A percentile compares a stretch with the other conserved stretches of the same genome.
These are phyloP conservation scores for Brachionus koreanus DNA, from an alignment of 1,140 invertebrate species.

Conservation along the genomic window DNA sequence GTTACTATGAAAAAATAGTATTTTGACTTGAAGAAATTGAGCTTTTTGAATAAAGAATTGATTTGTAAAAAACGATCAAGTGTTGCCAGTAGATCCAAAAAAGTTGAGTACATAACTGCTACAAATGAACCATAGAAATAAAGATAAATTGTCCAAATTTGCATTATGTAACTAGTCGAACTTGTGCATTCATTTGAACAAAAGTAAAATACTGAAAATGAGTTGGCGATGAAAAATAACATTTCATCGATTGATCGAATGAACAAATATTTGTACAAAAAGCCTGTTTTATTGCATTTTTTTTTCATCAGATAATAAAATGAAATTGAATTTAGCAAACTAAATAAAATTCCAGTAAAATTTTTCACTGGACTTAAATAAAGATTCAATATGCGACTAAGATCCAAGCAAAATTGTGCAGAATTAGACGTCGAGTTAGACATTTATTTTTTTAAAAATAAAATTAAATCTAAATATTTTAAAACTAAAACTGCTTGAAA, in stretches of 20 bases:
- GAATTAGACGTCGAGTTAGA: neutral
- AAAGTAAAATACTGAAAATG: neutral
- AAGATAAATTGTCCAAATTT: neutral
- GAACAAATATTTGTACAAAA: neutral
- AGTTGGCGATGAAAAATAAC: neutral
- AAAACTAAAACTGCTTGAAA: too few species aligned
- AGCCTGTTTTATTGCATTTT: neutral
- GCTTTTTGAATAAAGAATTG: neutral
- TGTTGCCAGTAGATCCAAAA: neutral
- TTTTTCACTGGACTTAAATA: neutral
- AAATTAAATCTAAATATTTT: neutral
- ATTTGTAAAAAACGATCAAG: neutral
- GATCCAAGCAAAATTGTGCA: neutral
- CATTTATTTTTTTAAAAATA: neutral
- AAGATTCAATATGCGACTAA: neutral
- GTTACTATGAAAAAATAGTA: neutral
- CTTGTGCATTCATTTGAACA: neutral
- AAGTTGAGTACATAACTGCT: neutral
- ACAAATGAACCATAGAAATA: neutral
- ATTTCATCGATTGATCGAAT: neutral
- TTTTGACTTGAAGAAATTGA: neutral
- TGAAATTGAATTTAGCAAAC: neutral
- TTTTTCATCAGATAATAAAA: neutral
- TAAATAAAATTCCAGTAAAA: neutral
- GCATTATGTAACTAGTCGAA: constrained; percentile 6